These are phyloP conservation scores for Notodromas monacha DNA, from an alignment of 2,888 invertebrate genomes.

Conservation along the genomic window DNA sequence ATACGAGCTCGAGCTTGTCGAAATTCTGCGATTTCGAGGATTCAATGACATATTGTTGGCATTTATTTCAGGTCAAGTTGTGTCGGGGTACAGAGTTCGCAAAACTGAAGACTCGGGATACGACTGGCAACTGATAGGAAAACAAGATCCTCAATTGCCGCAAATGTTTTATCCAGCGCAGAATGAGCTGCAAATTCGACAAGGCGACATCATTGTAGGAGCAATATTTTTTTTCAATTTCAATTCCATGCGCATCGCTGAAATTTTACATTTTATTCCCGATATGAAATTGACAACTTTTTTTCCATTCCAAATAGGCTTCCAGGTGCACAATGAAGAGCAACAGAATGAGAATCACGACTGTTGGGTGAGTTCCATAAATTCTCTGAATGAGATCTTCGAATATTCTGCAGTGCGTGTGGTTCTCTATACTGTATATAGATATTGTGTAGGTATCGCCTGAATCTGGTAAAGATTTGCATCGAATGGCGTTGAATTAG, in stretches of 20 bases:
- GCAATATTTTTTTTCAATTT: too few species aligned
- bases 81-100: constrained; percentile 42
- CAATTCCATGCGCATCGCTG: too few species aligned
- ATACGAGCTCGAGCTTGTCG: too few species aligned
- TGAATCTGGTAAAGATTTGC: too few species aligned
- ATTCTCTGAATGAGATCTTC: constrained; percentile 7
- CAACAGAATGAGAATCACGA: constrained; percentile 25
- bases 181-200: constrained; percentile 25
- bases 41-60: too few species aligned
- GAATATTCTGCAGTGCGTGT: too few species aligned
- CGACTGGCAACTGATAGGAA: constrained; percentile 55
- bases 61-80: constrained; percentile 35
- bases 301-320: constrained; percentile 21
- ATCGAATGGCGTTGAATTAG: too few species aligned
- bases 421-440: too few species aligned
- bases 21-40: too few species aligned
- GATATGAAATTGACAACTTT: not conserved
- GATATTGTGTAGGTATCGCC: too few species aligned
- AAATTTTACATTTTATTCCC: not conserved
- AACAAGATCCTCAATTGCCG: constrained; percentile 49
- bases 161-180: constrained; percentile 75
- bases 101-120: constrained; percentile 19
- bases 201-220: constrained; percentile 32
- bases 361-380: constrained; percentile 29
- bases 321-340: constrained; percentile 75